Conservation (phyloP, 1,140 invertebrate genomes). For the Drusus annulatus region DNA sequence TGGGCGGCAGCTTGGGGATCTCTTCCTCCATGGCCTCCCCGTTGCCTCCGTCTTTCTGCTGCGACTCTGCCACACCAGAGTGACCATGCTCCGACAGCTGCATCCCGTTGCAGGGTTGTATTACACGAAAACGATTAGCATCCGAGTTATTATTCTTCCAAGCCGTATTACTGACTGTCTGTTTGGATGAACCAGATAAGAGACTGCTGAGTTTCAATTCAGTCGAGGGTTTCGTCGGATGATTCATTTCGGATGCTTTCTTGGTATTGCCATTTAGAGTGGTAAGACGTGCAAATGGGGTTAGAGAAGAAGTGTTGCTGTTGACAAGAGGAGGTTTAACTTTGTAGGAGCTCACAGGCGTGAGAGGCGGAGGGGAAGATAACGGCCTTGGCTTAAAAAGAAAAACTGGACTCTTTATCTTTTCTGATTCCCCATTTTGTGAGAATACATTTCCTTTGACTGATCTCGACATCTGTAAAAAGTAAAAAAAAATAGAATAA, state of each 20-base stretch:
- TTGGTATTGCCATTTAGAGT: too few species aligned
- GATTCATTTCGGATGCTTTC: too few species aligned
- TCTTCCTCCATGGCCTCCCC: neutral
- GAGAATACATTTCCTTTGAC: conserved; percentile 19
- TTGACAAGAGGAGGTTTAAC: neutral
- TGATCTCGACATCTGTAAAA: conserved; percentile 14
- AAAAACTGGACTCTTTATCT: neutral
- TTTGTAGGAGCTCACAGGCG: neutral
- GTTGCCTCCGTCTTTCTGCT: neutral
- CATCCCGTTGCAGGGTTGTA: neutral
- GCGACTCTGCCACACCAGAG: neutral
- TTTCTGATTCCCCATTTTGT: neutral
- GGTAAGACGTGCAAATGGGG: neutral
- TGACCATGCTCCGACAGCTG: neutral
- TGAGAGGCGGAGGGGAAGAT: neutral
- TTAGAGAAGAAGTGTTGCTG: neutral
- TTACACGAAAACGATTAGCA: neutral
- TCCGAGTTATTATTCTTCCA: neutral
- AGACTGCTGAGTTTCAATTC: conserved; percentile 14
- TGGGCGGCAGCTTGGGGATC: conserved; percentile 33
- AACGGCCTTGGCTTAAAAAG: neutral
- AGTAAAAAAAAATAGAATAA: neutral
- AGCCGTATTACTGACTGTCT: neutral
- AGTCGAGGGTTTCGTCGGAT: neutral
- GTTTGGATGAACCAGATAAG: neutral